Percentiles rank a stretch among this genome's conserved stretches.
Evolutionary conservation across 2,113 vertebrate genomes (phyloP).

Genomic region (Illadopsis cleaveri): DNA sequence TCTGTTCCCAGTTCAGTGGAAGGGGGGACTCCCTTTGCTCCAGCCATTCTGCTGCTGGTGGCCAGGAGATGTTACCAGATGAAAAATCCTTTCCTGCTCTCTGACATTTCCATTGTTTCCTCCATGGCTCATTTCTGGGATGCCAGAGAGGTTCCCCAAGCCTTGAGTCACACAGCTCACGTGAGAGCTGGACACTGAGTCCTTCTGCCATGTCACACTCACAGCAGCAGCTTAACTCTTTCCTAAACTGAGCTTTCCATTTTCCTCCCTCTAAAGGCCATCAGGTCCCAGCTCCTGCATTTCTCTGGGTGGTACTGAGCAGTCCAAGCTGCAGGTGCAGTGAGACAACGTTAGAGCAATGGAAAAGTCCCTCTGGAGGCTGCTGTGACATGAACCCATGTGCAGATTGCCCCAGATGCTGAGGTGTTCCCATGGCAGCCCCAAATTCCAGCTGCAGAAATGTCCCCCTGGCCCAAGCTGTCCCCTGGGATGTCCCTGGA

Average conservation of each 20-base stretch:
- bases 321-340: neutral
- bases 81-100: neutral
- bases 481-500: neutral
- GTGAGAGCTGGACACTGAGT: neutral
- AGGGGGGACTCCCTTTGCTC: neutral
- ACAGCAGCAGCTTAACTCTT: neutral
- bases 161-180: neutral
- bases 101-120: neutral
- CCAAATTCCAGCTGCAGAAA: neutral
- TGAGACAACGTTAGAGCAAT: rapidly evolving
- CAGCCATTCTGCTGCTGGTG: neutral
- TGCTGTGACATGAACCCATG: neutral
- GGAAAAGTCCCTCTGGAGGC: neutral
- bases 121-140: neutral
- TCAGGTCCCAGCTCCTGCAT: neutral
- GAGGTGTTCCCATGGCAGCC: neutral
- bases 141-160: neutral
- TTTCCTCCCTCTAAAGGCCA: neutral
- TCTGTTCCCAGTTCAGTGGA: neutral
- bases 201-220: neutral
- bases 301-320: neutral
- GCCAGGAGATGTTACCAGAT: neutral
- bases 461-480: neutral
- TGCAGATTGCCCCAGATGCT: neutral
- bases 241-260: neutral